Evolutionary conservation across 1,140 invertebrate genomes (phyloP), one percentile per base, ranked within the genome.

Genomic region (Hypothenemus hampei): DNA sequence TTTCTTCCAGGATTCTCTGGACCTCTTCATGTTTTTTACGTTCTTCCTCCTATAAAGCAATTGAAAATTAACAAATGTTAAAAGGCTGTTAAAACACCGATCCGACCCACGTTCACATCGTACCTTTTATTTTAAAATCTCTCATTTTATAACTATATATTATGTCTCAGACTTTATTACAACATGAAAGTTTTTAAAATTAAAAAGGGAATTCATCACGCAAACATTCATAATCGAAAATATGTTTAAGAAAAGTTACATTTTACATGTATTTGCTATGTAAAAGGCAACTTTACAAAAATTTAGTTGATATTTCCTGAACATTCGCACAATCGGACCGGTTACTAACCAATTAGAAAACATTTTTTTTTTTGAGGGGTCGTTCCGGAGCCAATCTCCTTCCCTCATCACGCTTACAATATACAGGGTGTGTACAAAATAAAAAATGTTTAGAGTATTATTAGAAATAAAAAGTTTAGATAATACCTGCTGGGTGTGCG

Each of bases 1-100:
- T 97, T 80, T 97, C 93, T 67, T 92, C 91, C 84, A 97, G 87
- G 74, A 97, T 97, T 74, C 84, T 83, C 78, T 97, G 93, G 65
- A 97, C 79, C 75, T 93, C 91, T 82, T 93, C 87, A 63, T 92
- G 83, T 78, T 96, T 95, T 77, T 86, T 85, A 75, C 82, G 82
- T 80, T 97, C 93, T 82, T 95, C 92, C 79, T 95, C 93, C 93
- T 97, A 83, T 79, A 80, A 78, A 77, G 70, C 64, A 65, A 56
- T 60, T 20, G 13, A 18, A 19, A 59, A 56, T 66, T 48, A 64
- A 56, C 58, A 55, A 45, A 20, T 40, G 31, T 19, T 45, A 16
- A 23, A 31, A 31, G n/a, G n/a, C 7, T 29, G 18, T 8, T 37
- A 3, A 16, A 50, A 26, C 20, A 21, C 48, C 40, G 31, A 50